These are phyloP conservation scores for Streptopelia turtur DNA, from an alignment of 2,797 vertebrate species.

Conservation along the genomic window DNA sequence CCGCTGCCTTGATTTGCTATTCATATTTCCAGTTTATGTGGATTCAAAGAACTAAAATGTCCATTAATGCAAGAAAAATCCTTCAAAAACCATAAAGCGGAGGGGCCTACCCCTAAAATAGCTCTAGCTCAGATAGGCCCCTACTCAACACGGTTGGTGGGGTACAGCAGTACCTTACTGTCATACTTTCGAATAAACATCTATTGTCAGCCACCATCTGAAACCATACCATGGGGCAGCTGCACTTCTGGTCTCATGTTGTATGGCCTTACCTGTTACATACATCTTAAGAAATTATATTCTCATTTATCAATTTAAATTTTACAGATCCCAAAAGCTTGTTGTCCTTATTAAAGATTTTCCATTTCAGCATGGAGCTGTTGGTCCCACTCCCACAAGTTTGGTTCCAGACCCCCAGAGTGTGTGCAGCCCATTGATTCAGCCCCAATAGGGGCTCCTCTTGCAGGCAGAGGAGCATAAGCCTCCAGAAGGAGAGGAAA, in stretches of 20 bases:
- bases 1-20: fast-evolving
- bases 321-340: neutral
- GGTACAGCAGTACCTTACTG: neutral
- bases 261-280: neutral
- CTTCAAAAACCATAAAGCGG: neutral
- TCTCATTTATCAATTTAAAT: neutral
- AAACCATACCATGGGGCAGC: neutral
- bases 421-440: neutral
- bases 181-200: neutral
- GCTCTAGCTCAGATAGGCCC: neutral
- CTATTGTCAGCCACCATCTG: neutral
- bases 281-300: neutral
- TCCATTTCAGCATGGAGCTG: neutral
- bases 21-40: neutral
- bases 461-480: neutral
- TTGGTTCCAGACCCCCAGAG: neutral
- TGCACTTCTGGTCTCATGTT: neutral
- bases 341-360: neutral
- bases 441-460: neutral
- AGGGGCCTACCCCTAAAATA: neutral
- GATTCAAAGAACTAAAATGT: neutral
- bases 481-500: neutral
- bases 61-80: neutral
- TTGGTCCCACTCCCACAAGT: neutral
- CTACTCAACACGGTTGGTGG: fast-evolving